Evolutionary conservation across 2,888 invertebrate genomes (phyloP).

Genomic region (Cephus runcator): DNA sequence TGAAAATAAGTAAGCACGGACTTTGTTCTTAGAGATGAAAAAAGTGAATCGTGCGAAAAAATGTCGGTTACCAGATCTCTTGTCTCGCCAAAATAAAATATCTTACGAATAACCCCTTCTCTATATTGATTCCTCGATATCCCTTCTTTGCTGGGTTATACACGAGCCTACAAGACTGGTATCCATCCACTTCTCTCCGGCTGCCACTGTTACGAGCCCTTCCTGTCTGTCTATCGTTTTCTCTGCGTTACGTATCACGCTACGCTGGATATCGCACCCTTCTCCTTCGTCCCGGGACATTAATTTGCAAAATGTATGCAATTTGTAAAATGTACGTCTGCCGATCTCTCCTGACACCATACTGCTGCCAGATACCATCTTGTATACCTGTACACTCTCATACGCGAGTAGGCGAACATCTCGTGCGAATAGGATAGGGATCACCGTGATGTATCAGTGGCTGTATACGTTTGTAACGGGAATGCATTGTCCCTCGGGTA

Average conservation of each 20-base stretch:
- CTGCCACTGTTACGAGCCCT: neutral
- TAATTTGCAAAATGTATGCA: neutral
- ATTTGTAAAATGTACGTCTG: neutral
- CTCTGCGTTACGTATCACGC: neutral
- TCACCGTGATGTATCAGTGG: neutral
- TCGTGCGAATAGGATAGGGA: neutral
- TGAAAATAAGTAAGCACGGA: neutral
- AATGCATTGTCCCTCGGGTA: neutral
- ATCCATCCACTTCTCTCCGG: neutral
- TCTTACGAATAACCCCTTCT: neutral
- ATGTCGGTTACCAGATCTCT: neutral
- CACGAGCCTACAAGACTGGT: neutral
- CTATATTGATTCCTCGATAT: neutral
- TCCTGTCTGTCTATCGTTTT: neutral
- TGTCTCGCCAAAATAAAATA: neutral
- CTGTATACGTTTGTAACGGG: neutral
- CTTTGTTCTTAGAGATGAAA: neutral
- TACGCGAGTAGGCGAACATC: neutral
- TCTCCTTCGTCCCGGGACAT: neutral
- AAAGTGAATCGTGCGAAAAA: neutral
- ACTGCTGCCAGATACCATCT: neutral
- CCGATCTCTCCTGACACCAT: neutral
- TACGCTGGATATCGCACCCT: neutral
- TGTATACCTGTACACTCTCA: neutral
- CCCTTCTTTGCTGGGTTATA: neutral